A percentile compares a stretch with the other conserved stretches of the same genome.
These are phyloP conservation scores for Ypsolopha sequella DNA, from an alignment of 2,888 invertebrate species.

Conservation along the genomic window DNA sequence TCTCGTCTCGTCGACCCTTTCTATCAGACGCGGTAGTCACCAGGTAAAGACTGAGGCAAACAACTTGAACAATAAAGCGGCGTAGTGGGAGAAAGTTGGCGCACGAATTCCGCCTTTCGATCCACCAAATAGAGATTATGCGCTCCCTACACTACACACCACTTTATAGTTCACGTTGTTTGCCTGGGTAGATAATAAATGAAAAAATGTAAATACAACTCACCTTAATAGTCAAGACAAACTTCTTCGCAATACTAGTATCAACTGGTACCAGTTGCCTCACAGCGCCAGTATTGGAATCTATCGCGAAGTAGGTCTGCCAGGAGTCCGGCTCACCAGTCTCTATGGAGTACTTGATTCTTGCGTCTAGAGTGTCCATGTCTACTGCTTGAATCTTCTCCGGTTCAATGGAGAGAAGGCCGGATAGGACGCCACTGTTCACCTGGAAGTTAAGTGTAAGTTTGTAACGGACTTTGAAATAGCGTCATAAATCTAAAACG, in stretches of 20 bases:
- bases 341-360: slow-evolving; percentile 85
- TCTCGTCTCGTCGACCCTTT: no score
- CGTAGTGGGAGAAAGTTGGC: no score
- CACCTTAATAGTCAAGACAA: slow-evolving; percentile 85
- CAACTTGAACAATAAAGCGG: no score
- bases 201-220: slow-evolving; percentile 6
- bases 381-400: slow-evolving; percentile 93
- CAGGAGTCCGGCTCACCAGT: slow-evolving; percentile 85
- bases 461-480: no score
- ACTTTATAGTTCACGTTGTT: no score
- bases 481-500: no score
- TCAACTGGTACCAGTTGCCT: slow-evolving; percentile 86
- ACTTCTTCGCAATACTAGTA: slow-evolving; percentile 82
- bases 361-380: slow-evolving; percentile 88
- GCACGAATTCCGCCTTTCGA: no score
- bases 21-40: no score
- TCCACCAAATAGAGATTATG: no score
- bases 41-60: no score
- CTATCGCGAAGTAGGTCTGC: slow-evolving; percentile 85
- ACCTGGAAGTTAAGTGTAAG: slow-evolving; percentile 57
- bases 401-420: slow-evolving; percentile 85
- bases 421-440: slow-evolving; percentile 85
- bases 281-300: slow-evolving; percentile 83
- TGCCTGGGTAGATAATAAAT: no score
- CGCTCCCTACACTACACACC: no score